phyloP scores from a whole-genome alignment of 2,797 vertebrate genomes.

The Synanceia verrucosa region DNA sequence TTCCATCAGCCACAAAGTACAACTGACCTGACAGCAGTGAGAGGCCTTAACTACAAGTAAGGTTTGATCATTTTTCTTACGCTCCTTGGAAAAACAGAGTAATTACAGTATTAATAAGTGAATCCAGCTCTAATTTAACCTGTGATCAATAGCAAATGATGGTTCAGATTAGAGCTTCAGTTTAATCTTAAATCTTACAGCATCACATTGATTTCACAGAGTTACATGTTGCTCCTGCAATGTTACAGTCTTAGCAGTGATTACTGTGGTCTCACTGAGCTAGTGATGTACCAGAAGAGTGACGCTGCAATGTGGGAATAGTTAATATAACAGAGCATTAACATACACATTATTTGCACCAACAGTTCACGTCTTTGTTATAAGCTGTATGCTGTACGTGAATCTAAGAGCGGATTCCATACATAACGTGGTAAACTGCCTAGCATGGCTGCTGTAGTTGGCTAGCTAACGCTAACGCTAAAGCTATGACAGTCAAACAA shows the following conservation, averaged over 20 bases:
- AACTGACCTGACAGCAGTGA: not conserved
- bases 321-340: no score
- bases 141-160: not conserved
- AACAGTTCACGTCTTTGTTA: not conserved
- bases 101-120: not conserved
- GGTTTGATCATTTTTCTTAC: not conserved
- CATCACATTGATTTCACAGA: not conserved
- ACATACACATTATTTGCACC: rapidly evolving
- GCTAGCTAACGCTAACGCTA: slow-evolving; percentile 61
- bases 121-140: not conserved
- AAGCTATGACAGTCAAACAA: slow-evolving; percentile 18
- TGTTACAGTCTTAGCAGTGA: not conserved
- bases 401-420: not conserved
- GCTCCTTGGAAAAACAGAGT: not conserved
- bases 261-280: not conserved
- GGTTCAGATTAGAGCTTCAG: not conserved
- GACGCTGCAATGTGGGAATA: rapidly evolving
- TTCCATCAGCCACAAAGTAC: not conserved
- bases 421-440: slow-evolving; percentile 12
- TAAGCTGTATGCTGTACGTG: not conserved
- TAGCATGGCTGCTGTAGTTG: slow-evolving; percentile 46
- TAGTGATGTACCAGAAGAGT: not conserved
- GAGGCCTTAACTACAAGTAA: not conserved
- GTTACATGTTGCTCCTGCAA: not conserved
- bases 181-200: not conserved